phyloP scores from a whole-genome alignment of 2,113 vertebrate genomes.

The Malurus alboscapulatus region DNA sequence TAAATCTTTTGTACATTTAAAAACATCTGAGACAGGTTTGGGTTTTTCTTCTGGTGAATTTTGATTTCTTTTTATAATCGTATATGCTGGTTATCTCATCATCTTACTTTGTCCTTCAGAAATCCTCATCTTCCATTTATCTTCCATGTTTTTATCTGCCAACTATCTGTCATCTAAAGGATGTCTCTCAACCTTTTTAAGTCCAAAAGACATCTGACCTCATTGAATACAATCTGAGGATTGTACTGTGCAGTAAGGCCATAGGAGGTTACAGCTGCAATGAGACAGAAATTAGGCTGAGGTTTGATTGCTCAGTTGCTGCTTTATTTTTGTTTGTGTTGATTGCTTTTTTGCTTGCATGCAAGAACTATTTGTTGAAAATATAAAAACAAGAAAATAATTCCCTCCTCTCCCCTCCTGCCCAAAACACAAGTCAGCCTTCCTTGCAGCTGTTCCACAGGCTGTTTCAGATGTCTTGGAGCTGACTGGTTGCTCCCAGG shows the following conservation, averaged over 20 bases:
- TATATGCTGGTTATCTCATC: neutral
- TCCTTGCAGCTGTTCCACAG: neutral
- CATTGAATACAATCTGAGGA: neutral
- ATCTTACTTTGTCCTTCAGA: constrained; percentile 31
- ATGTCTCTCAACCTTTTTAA: neutral
- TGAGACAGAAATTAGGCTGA: neutral
- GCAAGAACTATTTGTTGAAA: neutral
- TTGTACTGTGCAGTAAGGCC: neutral
- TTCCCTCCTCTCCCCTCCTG: neutral
- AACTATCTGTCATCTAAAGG: neutral
- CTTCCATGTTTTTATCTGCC: neutral
- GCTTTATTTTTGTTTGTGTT: neutral
- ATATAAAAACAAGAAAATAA: neutral
- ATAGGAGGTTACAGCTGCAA: neutral
- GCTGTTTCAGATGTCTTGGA: neutral
- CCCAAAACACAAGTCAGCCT: neutral
- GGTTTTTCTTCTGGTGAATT: neutral
- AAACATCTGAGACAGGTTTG: neutral
- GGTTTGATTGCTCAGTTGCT: neutral
- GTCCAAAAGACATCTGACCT: constrained; percentile 23
- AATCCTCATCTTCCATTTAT: neutral
- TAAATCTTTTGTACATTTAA: neutral
- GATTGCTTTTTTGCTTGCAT: neutral
- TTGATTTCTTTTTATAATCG: neutral
- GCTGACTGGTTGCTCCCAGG: neutral